Percentiles rank a stretch among this genome's conserved stretches.
phyloP scores from a whole-genome alignment of 2,113 vertebrate genomes.

The Brienomyrus brachyistius region DNA sequence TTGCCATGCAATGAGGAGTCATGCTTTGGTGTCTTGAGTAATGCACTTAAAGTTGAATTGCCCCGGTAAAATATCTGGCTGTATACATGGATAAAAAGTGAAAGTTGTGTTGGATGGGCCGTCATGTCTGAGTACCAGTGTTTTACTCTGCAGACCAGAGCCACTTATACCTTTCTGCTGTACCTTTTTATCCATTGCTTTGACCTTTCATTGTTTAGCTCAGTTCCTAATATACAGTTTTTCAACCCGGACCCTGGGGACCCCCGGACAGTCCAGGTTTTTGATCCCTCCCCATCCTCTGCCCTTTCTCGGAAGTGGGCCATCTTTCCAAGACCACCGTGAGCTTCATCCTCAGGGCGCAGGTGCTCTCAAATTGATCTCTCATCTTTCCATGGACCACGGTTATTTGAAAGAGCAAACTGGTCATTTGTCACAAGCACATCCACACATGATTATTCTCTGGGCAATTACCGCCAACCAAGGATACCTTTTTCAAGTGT shows the following conservation, averaged over 20 bases:
- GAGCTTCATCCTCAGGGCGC: background rate
- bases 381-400: background rate
- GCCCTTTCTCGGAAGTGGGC: background rate
- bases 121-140: background rate
- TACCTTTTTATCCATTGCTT: background rate
- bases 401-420: background rate
- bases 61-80: background rate
- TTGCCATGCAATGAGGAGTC: background rate
- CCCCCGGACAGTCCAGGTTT: background rate
- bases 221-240: background rate
- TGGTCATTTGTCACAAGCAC: background rate
- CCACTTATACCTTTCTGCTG: background rate
- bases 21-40: background rate
- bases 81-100: background rate
- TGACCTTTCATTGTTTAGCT: background rate
- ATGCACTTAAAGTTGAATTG: background rate
- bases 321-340: background rate
- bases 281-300: background rate
- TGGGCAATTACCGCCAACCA: background rate
- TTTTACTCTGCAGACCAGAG: background rate
- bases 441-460: background rate
- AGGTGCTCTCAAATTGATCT: background rate
- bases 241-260: background rate
- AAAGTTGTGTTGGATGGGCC: background rate
- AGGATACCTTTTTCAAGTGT: background rate